Evolutionary conservation across 2,888 invertebrate genomes (phyloP).

Genomic region (Altica lythri): DNA sequence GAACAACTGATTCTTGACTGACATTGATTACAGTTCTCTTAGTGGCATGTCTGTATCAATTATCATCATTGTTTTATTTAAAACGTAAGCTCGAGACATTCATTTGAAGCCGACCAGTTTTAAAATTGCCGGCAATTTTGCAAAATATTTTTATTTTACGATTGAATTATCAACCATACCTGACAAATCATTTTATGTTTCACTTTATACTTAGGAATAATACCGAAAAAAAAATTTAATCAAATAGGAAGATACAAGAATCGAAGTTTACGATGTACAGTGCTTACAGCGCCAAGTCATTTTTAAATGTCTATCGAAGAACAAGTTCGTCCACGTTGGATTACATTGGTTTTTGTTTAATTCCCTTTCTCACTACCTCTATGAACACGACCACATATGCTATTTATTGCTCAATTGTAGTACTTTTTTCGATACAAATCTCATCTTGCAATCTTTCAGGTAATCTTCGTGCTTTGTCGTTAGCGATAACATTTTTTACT

Average conservation of each 20-base stretch:
- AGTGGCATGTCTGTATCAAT: slow-evolving; percentile 40
- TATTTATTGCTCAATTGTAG: slow-evolving; percentile 51
- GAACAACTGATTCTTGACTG: slow-evolving; percentile 44
- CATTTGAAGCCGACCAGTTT: slow-evolving; percentile 14
- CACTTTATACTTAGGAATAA: too few relatives aligned
- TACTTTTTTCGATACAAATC: slow-evolving; percentile 46
- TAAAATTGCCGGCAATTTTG: slow-evolving; percentile 12
- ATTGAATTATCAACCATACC: slow-evolving; percentile 34
- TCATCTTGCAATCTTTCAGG: slow-evolving; percentile 44
- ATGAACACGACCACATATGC: slow-evolving; percentile 46
- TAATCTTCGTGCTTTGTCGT: slow-evolving; percentile 41
- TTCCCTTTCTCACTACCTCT: slow-evolving; percentile 41
- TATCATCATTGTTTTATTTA: slow-evolving; percentile 35
- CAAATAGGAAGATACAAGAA: too few relatives aligned
- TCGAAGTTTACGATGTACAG: slow-evolving; percentile 48
- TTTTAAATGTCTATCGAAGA: slow-evolving; percentile 48
- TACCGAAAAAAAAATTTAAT: too few relatives aligned
- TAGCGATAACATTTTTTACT: slow-evolving; percentile 20
- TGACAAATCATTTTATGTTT: too few relatives aligned
- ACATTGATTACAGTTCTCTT: slow-evolving; percentile 46
- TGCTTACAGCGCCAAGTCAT: slow-evolving; percentile 49
- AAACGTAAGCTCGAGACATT: slow-evolving; percentile 17
- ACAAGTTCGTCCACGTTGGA: slow-evolving; percentile 52
- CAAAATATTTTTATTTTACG: slow-evolving; percentile 1
- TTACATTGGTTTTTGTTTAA: slow-evolving; percentile 53